Evolutionary conservation across 2,888 invertebrate species (phyloP).

Genomic region (Agrilus biguttatus): DNA sequence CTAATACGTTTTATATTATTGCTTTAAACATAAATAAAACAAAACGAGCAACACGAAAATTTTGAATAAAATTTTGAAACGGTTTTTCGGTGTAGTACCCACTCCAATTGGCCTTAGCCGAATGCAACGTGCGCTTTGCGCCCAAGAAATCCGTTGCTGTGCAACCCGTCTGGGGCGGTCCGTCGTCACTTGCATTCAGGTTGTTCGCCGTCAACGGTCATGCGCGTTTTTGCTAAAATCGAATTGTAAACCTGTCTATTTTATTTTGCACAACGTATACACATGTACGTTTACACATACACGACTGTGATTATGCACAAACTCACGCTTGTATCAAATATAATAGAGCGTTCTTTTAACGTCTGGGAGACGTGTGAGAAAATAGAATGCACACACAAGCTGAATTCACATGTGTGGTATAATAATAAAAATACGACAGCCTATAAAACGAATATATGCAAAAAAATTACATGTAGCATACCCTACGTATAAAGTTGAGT

Average conservation of each 20-base stretch:
- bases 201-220: conserved; percentile 21
- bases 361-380: too few species aligned
- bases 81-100: conserved; percentile 29
- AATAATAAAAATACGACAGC: too few species aligned
- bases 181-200: conserved; percentile 25
- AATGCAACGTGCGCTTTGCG: conserved; percentile 29
- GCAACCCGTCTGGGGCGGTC: conserved; percentile 26
- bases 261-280: not conserved
- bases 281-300: not conserved
- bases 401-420: too few species aligned
- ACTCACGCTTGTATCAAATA: too few species aligned
- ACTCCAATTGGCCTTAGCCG: conserved; percentile 25
- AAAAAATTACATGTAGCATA: too few species aligned
- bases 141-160: conserved; percentile 29
- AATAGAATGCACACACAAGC: too few species aligned
- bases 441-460: too few species aligned
- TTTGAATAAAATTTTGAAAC: not conserved
- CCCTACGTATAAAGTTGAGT: too few species aligned
- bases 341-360: too few species aligned
- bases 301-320: not conserved
- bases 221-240: conserved; percentile 16
- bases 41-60: conserved; percentile 2
- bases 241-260: conserved; percentile 22
- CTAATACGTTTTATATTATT: too few species aligned
- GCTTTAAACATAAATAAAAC: not conserved